Conservation (phyloP, 2,888 invertebrate genomes). For the Hoplodrina ambigua region DNA sequence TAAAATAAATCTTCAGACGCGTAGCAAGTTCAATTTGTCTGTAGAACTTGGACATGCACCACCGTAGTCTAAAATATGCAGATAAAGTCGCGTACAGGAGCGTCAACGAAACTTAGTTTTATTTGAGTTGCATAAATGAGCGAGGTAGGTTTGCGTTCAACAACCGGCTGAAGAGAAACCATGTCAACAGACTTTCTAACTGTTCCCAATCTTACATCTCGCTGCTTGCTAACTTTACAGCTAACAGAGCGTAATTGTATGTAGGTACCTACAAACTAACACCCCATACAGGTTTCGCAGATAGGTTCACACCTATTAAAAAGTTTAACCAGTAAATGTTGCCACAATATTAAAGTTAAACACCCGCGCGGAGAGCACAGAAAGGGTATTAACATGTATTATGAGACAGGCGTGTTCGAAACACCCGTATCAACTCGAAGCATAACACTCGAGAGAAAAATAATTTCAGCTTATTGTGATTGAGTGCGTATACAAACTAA, state of each 20-base stretch:
- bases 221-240: constrained; percentile 35
- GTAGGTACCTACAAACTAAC: constrained; percentile 4
- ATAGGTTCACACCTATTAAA: constrained; percentile 27
- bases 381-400: constrained; percentile 52
- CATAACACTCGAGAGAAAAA: constrained; percentile 57
- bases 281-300: constrained; percentile 5
- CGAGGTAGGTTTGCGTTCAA: constrained; percentile 65
- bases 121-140: constrained; percentile 75
- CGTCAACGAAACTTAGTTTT: constrained; percentile 73
- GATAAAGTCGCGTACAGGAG: constrained; percentile 69
- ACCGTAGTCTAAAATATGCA: constrained; percentile 64
- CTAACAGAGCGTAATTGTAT: constrained; percentile 35
- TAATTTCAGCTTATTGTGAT: constrained; percentile 53
- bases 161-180: constrained; percentile 61
- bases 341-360: constrained; percentile 52
- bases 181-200: constrained; percentile 63
- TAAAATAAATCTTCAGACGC: constrained; percentile 61
- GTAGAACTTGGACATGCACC: constrained; percentile 66
- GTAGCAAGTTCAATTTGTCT: constrained; percentile 60
- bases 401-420: constrained; percentile 50
- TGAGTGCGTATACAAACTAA: constrained; percentile 34
- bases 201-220: constrained; percentile 50
- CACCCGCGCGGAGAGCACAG: constrained; percentile 33
- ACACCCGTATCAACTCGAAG: constrained; percentile 42
- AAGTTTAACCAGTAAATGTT: constrained; percentile 43